Conservation (phyloP, 2,113 vertebrate genomes). For the Sprattus sprattus region DNA sequence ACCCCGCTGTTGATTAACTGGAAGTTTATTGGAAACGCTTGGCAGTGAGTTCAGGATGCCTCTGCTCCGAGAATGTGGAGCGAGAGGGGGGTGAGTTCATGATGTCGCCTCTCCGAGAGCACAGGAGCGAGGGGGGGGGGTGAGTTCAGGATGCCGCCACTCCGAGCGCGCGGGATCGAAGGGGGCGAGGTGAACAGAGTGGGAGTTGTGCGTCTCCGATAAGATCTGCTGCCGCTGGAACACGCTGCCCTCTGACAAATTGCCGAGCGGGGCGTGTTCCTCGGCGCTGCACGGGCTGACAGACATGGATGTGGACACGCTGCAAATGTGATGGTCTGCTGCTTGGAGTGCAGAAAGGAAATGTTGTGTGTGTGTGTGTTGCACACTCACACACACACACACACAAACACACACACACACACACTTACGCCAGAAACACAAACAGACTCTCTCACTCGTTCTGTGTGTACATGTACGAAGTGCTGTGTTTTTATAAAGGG, state of each 20-base stretch:
- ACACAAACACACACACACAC: background rate
- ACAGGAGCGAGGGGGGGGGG: background rate
- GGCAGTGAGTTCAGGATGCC: background rate
- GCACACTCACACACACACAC: background rate
- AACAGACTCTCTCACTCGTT: background rate
- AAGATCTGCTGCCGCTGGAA: background rate
- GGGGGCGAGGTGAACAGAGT: background rate
- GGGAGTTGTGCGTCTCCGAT: background rate
- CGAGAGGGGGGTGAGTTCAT: background rate
- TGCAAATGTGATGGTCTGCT: conserved; percentile 65
- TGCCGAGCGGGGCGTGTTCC: background rate
- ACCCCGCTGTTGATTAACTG: background rate
- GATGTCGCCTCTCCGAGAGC: background rate
- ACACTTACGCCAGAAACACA: background rate
- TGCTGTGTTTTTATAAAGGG: background rate
- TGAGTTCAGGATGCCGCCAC: background rate
- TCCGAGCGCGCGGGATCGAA: background rate
- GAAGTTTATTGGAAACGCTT: background rate
- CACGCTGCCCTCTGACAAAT: background rate
- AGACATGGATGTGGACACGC: conserved; percentile 54
- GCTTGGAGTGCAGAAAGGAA: conserved; percentile 49
- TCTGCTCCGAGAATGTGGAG: no score
- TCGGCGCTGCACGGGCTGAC: conserved; percentile 28
- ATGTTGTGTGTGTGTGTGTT: conserved; percentile 34
- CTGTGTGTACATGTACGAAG: background rate